Conservation (phyloP, 2,113 vertebrate species). For the Amblyornis subalaris region DNA sequence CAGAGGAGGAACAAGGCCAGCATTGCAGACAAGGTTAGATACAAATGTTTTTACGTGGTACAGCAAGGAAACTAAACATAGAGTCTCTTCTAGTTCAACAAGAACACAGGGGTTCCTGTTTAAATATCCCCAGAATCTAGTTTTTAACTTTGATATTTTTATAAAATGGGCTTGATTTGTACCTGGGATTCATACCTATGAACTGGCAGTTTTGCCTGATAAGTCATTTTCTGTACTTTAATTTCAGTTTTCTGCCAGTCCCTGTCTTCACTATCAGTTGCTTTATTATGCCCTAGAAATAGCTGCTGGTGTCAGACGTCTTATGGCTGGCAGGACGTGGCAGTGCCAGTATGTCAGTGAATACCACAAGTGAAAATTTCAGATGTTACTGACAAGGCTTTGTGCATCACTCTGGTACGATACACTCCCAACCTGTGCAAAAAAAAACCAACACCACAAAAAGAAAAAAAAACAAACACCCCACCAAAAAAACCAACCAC, state of each 20-base stretch:
- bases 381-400: not conserved
- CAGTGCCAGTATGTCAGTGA: not conserved
- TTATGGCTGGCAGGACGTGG: rapidly evolving
- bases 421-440: not conserved
- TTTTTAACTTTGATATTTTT: not conserved
- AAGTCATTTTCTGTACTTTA: not conserved
- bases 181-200: not conserved
- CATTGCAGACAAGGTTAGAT: not conserved
- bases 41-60: not conserved
- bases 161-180: not conserved
- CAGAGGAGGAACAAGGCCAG: not conserved
- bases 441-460: not conserved
- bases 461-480: too few species aligned
- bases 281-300: not conserved
- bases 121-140: not conserved
- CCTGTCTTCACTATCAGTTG: not conserved
- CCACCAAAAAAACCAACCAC: not conserved
- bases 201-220: not conserved
- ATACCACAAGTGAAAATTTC: not conserved
- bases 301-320: not conserved
- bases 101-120: not conserved
- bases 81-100: not conserved
- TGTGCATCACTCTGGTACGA: not conserved
- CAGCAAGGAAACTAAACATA: not conserved
- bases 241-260: not conserved